Conservation (phyloP, 53 echinoderm and acorn worm species). For the Holothuria scabra region DNA sequence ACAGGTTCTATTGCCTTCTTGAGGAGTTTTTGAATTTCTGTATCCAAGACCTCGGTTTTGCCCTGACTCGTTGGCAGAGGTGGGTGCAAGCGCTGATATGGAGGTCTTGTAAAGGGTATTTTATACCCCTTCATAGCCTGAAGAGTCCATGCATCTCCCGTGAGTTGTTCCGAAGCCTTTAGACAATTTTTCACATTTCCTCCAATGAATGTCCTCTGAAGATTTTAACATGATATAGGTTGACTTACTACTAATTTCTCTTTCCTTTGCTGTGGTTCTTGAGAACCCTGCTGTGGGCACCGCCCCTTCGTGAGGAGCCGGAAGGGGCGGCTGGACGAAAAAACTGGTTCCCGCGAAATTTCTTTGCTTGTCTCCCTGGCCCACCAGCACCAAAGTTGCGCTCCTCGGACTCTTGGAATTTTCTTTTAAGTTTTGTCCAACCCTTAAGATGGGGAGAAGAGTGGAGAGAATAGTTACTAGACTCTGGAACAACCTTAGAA, state of each 20-base stretch:
- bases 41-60: background rate
- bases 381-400: slow-evolving; percentile 5
- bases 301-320: background rate
- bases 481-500: background rate
- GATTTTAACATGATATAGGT: background rate
- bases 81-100: background rate
- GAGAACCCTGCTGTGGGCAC: background rate
- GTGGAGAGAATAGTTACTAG: background rate
- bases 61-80: background rate
- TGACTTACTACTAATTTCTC: background rate
- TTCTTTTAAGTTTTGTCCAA: slow-evolving; percentile 1
- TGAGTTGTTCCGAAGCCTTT: background rate
- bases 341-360: background rate
- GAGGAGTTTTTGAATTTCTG: slow-evolving; percentile 15
- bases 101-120: slow-evolving; percentile 1
- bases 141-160: slow-evolving; percentile 10
- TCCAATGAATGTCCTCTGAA: background rate
- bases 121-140: background rate
- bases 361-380: slow-evolving; percentile 23
- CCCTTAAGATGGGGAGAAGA: background rate
- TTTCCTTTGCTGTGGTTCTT: slow-evolving; percentile 17
- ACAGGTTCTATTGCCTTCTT: slow-evolving; percentile 25
- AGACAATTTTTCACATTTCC: background rate
- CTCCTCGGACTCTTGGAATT: background rate
- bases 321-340: background rate